These are phyloP conservation scores for Chymomyza caudatula DNA, from an alignment of 2,888 invertebrate species.

Conservation along the genomic window DNA sequence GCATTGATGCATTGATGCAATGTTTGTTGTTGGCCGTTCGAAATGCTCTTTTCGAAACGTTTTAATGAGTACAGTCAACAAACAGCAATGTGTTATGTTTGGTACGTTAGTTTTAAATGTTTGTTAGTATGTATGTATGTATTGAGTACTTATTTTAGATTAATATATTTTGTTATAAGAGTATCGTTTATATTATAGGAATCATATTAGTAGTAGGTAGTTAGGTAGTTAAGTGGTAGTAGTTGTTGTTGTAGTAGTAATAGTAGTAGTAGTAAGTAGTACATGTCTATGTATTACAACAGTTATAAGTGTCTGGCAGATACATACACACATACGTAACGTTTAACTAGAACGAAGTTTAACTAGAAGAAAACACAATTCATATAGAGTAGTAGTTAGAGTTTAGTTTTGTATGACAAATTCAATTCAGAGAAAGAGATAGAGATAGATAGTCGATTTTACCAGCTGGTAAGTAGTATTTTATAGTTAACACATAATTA, in stretches of 20 bases:
- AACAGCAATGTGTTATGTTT: constrained; percentile 31
- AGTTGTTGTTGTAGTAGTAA: too few relatives aligned
- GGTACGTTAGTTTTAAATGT: constrained; percentile 25
- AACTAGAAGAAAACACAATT: not conserved
- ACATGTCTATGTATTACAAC: constrained; percentile 54
- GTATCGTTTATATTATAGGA: not conserved
- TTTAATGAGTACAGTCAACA: not conserved
- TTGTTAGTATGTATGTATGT: constrained; percentile 6
- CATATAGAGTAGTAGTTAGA: constrained; percentile 4
- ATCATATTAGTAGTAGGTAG: too few relatives aligned
- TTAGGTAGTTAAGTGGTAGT: not conserved
- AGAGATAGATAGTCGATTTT: not conserved
- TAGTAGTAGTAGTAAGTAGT: constrained; percentile 36
- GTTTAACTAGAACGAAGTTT: constrained; percentile 21
- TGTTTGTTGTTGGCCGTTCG: not conserved
- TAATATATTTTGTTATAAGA: constrained; percentile 7
- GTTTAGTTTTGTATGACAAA: constrained; percentile 24
- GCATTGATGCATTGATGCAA: not conserved
- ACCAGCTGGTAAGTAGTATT: too few relatives aligned
- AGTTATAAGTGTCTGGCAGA: constrained; percentile 51
- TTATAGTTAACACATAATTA: not conserved
- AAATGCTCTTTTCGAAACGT: not conserved
- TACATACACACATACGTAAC: constrained; percentile 58
- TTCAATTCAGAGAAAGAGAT: constrained; percentile 39
- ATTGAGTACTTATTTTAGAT: constrained; percentile 4